Evolutionary conservation across 2,113 vertebrate genomes (phyloP).

Genomic region (Motacilla alba): DNA sequence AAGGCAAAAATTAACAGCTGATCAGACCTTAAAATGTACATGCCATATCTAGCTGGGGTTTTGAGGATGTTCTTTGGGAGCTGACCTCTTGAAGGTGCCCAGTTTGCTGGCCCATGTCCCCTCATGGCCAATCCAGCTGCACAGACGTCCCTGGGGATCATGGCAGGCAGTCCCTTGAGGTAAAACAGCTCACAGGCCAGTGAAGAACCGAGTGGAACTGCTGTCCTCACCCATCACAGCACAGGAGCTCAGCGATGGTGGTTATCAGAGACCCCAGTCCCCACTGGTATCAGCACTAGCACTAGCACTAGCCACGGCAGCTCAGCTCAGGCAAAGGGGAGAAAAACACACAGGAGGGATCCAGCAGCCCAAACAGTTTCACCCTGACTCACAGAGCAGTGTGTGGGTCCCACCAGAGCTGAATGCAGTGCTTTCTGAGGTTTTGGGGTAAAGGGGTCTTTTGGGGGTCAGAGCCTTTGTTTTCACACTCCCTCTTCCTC

Average conservation of each 20-base stretch:
- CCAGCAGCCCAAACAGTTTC: fast-evolving
- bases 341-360: not conserved
- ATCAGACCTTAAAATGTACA: not conserved
- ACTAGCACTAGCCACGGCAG: not conserved
- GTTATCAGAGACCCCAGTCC: not conserved
- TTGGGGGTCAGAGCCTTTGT: not conserved
- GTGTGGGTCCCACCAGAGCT: not conserved
- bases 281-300: not conserved
- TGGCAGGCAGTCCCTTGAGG: not conserved
- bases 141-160: not conserved
- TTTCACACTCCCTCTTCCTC: not conserved
- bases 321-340: not conserved
- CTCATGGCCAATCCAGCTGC: not conserved
- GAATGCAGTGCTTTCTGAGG: not conserved
- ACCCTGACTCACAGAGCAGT: not conserved
- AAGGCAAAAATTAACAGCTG: not conserved
- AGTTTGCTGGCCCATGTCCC: no score
- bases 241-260: not conserved
- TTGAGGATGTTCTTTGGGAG: not conserved
- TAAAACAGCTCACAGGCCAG: not conserved
- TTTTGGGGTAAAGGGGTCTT: not conserved
- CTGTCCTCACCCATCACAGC: not conserved
- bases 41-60: not conserved
- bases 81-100: fast-evolving
- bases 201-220: fast-evolving